These are phyloP conservation scores for Tetragonisca angustula DNA, from an alignment of 2,888 invertebrate species.

Conservation along the genomic window DNA sequence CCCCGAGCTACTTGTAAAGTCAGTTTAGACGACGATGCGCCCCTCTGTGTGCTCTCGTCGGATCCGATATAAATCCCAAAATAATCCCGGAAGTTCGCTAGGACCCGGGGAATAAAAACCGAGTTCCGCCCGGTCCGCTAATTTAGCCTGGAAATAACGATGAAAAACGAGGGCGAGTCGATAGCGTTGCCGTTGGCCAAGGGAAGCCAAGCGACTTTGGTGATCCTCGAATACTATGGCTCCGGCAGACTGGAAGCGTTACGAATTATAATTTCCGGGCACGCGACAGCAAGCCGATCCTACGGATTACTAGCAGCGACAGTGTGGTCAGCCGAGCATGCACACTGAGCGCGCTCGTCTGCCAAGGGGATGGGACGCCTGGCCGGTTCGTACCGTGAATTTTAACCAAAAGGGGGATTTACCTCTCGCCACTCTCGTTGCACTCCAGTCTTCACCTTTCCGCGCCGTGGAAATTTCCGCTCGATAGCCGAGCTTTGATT, in stretches of 20 bases:
- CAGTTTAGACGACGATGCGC: too few relatives aligned
- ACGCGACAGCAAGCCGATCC: conserved; percentile 72
- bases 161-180: neutral
- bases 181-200: neutral
- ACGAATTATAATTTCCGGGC: conserved; percentile 75
- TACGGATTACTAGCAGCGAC: conserved; percentile 70
- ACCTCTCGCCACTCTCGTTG: conserved; percentile 51
- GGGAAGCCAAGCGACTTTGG: conserved; percentile 1
- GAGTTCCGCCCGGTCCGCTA: conserved; percentile 1
- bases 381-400: conserved; percentile 62
- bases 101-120: neutral
- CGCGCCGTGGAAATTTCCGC: conserved; percentile 51
- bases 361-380: conserved; percentile 5
- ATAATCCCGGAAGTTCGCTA: neutral
- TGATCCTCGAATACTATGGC: conserved; percentile 51
- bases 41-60: neutral
- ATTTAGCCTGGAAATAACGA: conserved; percentile 17
- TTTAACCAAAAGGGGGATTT: conserved; percentile 66
- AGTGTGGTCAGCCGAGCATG: conserved; percentile 72
- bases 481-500: conserved; percentile 55
- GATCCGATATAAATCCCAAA: neutral
- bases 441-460: conserved; percentile 52
- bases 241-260: conserved; percentile 39
- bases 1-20: too few relatives aligned
- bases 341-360: conserved; percentile 55